Conservation (phyloP, 2,113 vertebrate genomes). For the Lampris incognitus region DNA sequence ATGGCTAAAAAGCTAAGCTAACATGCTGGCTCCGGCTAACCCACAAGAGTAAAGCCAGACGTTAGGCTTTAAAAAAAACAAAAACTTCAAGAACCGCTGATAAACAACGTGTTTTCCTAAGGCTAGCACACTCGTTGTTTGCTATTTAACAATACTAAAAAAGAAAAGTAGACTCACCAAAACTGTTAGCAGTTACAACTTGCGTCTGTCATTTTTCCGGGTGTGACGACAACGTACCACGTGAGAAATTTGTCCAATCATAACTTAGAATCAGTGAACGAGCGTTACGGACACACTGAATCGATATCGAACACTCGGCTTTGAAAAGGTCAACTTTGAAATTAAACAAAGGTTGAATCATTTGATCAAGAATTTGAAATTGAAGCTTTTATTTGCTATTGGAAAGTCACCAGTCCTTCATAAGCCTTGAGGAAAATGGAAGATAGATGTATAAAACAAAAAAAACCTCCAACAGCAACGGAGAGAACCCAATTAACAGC, state of each 20-base stretch:
- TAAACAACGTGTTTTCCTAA: not conserved
- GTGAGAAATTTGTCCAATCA: slow-evolving; percentile 54
- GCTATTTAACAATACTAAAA: not conserved
- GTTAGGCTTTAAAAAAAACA: not conserved
- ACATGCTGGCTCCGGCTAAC: not conserved
- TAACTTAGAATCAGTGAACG: not conserved
- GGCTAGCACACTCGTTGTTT: too few relatives aligned
- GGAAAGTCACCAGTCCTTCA: too few relatives aligned
- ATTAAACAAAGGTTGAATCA: too few relatives aligned
- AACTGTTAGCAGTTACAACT: slow-evolving; percentile 15
- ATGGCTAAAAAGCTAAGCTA: not conserved
- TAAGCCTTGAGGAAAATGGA: too few relatives aligned
- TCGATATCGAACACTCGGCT: too few relatives aligned
- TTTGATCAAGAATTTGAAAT: too few relatives aligned
- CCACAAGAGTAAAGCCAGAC: not conserved
- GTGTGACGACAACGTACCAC: not conserved
- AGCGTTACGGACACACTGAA: too few relatives aligned
- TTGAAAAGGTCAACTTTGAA: too few relatives aligned
- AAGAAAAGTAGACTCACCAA: slow-evolving; percentile 33
- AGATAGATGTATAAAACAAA: too few relatives aligned
- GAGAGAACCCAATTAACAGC: too few relatives aligned
- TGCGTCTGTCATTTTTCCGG: slow-evolving; percentile 74
- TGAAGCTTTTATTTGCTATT: too few relatives aligned
- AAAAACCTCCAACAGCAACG: too few relatives aligned
- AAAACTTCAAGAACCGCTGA: not conserved